Evolutionary conservation across 2,113 vertebrate genomes (phyloP), one percentile per base, ranked within the genome.

Genomic region (Saguinus imperator): DNA sequence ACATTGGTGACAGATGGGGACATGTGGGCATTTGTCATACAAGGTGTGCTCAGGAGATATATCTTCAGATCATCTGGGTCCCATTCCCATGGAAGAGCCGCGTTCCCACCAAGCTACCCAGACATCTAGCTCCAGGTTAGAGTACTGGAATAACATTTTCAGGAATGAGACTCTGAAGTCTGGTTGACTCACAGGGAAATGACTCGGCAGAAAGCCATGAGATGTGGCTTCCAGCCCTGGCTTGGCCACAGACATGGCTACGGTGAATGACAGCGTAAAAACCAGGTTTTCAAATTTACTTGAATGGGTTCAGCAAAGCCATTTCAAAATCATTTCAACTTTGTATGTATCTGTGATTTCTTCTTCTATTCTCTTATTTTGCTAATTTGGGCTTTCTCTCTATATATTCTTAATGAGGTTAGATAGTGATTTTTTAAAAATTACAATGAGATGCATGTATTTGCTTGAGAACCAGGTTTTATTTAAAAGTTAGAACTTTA

Each of bases 161-260:
- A 73, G 57, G 94, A 88, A 73, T 50, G 87, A 16, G 16, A 48
- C 70, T 37, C 92, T 55, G 58, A 87, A 48, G 81, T 16, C 81
- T 0, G 37, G 64, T n/a, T 94, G 97, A 89, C 94, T 91, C 94
- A 91, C 13, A 7, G 45, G 82, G 77, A 93, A 75, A 73, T 91
- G 94, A 91, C 88, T 55, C 73, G 91, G 80, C 89, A 73, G 37
- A 35, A 83, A 89, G 86, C 94, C 93, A 40, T 10, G 57, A 52
- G 75, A 35, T 21, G 40, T 52, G 25, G 70, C 52, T 13, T 81
- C 40, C 73, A 68, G 84, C 17, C n/a, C n/a, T 7, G 18, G 61
- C 13, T 3, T 6, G 21, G 58, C 29, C 27, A 8, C 81, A 0
- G 25, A 57, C 9, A 8, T 3, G 35, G 32, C 70, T 7, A 8